Base-by-base conservation (phyloP, 2,797 vertebrate species). In the Megalops cyprinoides region DNA sequence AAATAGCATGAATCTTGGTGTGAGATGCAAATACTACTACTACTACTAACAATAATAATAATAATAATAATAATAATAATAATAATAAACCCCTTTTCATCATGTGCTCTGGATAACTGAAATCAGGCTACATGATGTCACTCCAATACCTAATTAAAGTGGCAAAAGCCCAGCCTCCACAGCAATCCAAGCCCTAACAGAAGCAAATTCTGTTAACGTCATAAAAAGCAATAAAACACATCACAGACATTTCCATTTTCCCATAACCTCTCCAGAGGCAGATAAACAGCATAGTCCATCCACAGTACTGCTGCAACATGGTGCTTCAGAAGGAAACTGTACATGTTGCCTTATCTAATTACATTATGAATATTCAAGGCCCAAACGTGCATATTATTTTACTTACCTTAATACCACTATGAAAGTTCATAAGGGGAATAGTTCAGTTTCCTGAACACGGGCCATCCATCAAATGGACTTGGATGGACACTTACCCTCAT, bases 151-250 rank as follows among this genome's bases (percentile, higher is more conserved):
- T 80, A 67, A 71, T 81, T 53, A 79, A 74, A 80, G 60, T 71
- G 83, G 56, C 48, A 60, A 77, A 83, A 82, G 77, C 42, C 60
- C 76, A 78, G 69, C 69, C 51, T 78, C 48, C 53, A 69, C 53
- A 60, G 62, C 51, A 42, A 37, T 75, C 53, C 62, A 49, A 67
- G 51, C 44, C 79, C 74, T 79, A 81, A 83, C 74, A 83, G 82
- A 78, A 76, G 73, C 76, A 74, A 46, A 78, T 84, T 85, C 78
- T 34, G 78, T 60, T 80, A 79, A 76, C 81, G 77, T 83, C 76
- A 58, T 87, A 82, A 79, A 85, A 55, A 10, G 81, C 81, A 69
- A 53, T 85, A 84, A 84, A 87, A 74, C 71, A 82, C 23, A 65
- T 62, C 46, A 55, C 76, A 85, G 82, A 85, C 74, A 67, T 82